Base-by-base conservation (phyloP, 2,888 invertebrate species). In the Metacarcinus magister region DNA sequence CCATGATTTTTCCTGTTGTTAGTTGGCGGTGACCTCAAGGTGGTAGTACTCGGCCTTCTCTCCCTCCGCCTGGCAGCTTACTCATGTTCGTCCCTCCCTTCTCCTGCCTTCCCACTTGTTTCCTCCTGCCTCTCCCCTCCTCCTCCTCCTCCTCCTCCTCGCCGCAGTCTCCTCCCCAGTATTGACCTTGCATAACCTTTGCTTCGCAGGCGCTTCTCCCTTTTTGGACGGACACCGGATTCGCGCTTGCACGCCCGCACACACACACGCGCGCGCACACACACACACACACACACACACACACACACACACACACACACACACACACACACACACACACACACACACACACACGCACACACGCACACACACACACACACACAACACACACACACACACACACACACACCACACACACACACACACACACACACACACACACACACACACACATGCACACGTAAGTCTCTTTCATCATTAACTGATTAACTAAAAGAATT, bases 101-200 rank as follows among this genome's bases (percentile, higher is more conserved):
- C 82, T 32, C 28, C 32, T 82, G 32, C 82, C 82, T 32, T 32
- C 32, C 82, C 28, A 4, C 82, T 82, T 7, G 32, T 32, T 32
- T 32, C 82, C 32, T 13, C 13, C 82, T 13, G 32, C 32, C 82
- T 82, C 28, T 5, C 32, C 32, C 82, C 19, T 13, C 10, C 82
- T 82, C 82, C 32, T 13, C 13, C 82, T 82, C 67, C 23, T 19
- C 23, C 82, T 75, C 75, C 28, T 13, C 10, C 82, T 82, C 82
- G 28, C 82, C 67, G 19, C 67, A 19, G 67, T 82, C 82, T 82
- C 82, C 32, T 32, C 32, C 82, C 32, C 82, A 82, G 82, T 82
- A 82, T 82, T 82, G 82, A 82, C 82, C 82, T 82, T 82, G 82
- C 82, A 32, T 32, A 82, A 82, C 82, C 82, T 82, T 82, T 82